These are phyloP conservation scores for Archips crataeganus DNA, from an alignment of 2,888 invertebrate species.

Conservation along the genomic window DNA sequence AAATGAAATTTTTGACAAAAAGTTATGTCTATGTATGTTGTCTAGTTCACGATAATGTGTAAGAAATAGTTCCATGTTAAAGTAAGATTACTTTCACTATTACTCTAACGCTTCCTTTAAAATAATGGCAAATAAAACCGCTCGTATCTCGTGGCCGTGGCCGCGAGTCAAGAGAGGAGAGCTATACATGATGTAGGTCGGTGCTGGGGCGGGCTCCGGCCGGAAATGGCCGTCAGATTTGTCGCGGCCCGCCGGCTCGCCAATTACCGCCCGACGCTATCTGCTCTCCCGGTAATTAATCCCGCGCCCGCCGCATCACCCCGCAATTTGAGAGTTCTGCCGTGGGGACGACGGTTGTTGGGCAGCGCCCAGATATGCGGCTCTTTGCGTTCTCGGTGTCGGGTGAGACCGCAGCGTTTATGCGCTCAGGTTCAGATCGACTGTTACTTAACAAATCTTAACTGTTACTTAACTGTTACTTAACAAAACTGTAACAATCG, in stretches of 20 bases:
- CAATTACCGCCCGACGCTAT: constrained; percentile 65
- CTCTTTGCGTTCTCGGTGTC: not conserved
- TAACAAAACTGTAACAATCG: no score
- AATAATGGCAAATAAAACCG: not conserved
- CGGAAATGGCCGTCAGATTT: constrained; percentile 76
- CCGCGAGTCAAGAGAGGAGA: constrained; percentile 33
- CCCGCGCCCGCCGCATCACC: constrained; percentile 46
- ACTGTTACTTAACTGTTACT: no score
- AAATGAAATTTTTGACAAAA: no score
- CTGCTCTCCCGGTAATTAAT: constrained; percentile 58
- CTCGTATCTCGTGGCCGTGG: constrained; percentile 6
- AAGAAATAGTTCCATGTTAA: no score
- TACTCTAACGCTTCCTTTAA: no score
- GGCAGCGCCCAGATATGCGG: not conserved
- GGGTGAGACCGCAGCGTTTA: not conserved
- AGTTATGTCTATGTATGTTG: no score
- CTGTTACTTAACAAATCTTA: no score
- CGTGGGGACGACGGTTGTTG: not conserved
- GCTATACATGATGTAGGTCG: constrained; percentile 43
- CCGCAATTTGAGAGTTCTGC: constrained; percentile 36
- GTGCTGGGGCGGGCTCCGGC: constrained; percentile 56
- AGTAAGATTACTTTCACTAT: no score
- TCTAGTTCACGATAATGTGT: no score
- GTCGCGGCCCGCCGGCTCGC: constrained; percentile 69
- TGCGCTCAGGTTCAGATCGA: not conserved